Evolutionary conservation across 2,888 invertebrate genomes (phyloP).

Genomic region (Caenorhabditis sp.): DNA sequence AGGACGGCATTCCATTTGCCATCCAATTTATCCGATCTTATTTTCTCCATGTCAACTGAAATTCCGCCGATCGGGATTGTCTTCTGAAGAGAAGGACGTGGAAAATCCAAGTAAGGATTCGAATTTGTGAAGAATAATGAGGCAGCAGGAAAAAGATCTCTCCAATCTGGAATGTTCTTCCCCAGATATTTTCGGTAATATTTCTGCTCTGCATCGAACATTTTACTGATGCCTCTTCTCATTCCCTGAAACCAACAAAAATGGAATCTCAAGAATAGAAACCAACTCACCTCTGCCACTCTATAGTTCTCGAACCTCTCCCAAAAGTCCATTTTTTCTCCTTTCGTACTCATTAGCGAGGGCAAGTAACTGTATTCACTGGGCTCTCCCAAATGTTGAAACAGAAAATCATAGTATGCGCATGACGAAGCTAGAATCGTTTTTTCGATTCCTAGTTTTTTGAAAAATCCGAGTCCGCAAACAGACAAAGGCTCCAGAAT

Average conservation of each 20-base stretch:
- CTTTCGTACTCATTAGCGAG: conserved; percentile 4
- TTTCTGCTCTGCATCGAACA: conserved; percentile 35
- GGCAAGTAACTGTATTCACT: conserved; percentile 45
- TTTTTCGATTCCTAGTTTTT: conserved; percentile 48
- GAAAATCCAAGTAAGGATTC: conserved; percentile 67
- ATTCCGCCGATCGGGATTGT: conserved; percentile 69
- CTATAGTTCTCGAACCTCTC: conserved; percentile 46
- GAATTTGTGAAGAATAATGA: conserved; percentile 64
- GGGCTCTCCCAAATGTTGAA: conserved; percentile 42
- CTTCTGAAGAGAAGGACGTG: conserved; percentile 58
- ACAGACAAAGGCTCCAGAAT: conserved; percentile 55
- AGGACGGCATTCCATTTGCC: conserved; percentile 36
- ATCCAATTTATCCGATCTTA: conserved; percentile 14
- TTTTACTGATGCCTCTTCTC: neutral
- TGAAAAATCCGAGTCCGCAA: conserved; percentile 50
- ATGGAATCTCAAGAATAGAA: neutral
- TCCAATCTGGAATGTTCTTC: conserved; percentile 8
- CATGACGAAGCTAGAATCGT: conserved; percentile 47
- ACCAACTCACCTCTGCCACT: conserved; percentile 1
- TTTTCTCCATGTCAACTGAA: conserved; percentile 48
- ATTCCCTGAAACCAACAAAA: conserved; percentile 31
- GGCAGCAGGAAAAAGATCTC: conserved; percentile 55
- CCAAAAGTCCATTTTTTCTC: conserved; percentile 49
- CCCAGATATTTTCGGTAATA: conserved; percentile 12
- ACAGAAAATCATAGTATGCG: conserved; percentile 32